Conservation (phyloP, 2,888 invertebrate species). For the Sphaerophoria taeniata region DNA sequence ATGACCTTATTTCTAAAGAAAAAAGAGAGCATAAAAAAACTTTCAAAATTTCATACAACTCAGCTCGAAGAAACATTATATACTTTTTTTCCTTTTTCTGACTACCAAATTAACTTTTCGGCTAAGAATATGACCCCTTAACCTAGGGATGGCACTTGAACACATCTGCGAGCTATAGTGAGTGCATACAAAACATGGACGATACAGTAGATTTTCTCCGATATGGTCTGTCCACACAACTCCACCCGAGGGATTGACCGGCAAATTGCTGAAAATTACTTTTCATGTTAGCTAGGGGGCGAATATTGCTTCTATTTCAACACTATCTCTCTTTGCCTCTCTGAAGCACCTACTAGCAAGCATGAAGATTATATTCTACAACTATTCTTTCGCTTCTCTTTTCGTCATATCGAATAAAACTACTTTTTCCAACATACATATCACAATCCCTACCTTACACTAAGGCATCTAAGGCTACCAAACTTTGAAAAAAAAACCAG, state of each 20-base stretch:
- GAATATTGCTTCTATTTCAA: constrained; percentile 8
- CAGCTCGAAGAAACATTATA: constrained; percentile 33
- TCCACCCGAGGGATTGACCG: constrained; percentile 72
- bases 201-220: neutral
- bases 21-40: too few relatives aligned
- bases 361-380: neutral
- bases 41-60: constrained; percentile 21
- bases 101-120: constrained; percentile 66
- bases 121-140: constrained; percentile 71
- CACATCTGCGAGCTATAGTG: constrained; percentile 43
- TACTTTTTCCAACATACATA: constrained; percentile 28
- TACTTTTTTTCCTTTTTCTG: constrained; percentile 28
- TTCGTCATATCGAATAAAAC: neutral
- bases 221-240: constrained; percentile 49
- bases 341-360: neutral
- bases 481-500: neutral
- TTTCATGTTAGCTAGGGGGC: constrained; percentile 64
- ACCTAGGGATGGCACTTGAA: constrained; percentile 63
- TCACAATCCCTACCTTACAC: constrained; percentile 1
- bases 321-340: neutral
- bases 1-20: constrained; percentile 60
- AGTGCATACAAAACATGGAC: neutral
- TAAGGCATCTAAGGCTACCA: neutral
- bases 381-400: neutral
- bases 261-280: constrained; percentile 74